Percentiles rank a stretch among this genome's conserved stretches.
phyloP scores from a whole-genome alignment of 2,888 invertebrate genomes.

The Diarsia rubi region DNA sequence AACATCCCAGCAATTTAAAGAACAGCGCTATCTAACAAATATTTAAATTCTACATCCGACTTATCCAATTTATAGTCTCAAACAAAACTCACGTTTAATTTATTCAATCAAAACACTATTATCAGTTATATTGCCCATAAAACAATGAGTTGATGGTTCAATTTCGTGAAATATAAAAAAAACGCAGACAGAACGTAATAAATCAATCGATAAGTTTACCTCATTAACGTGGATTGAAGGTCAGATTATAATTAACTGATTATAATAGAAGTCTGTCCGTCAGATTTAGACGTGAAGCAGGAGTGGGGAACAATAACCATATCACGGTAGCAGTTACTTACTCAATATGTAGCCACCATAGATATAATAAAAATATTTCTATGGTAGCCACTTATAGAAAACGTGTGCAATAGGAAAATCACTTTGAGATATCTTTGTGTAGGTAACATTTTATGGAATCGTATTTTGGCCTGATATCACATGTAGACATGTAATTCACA shows the following conservation, averaged over 20 bases:
- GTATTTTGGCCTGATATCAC: neutral
- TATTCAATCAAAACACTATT: slow-evolving; percentile 1
- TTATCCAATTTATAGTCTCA: slow-evolving; percentile 14
- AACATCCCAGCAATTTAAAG: neutral
- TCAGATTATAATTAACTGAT: slow-evolving; percentile 46
- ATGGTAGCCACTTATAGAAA: neutral
- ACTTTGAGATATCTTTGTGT: neutral
- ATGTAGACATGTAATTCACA: too few relatives aligned
- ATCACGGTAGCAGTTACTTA: neutral
- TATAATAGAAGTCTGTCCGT: slow-evolving; percentile 9
- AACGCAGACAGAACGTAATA: slow-evolving; percentile 63
- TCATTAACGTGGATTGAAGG: slow-evolving; percentile 72
- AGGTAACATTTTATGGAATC: neutral
- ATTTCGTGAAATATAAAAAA: slow-evolving; percentile 12
- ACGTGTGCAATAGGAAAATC: neutral
- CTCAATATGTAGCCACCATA: neutral
- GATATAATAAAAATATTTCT: too few relatives aligned
- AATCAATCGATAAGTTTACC: slow-evolving; percentile 72
- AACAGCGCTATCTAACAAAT: neutral
- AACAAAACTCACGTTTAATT: slow-evolving; percentile 4
- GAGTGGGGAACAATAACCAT: neutral
- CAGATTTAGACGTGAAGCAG: neutral
- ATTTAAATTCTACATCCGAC: neutral
- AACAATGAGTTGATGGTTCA: slow-evolving; percentile 22
- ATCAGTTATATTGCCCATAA: slow-evolving; percentile 20